These are phyloP conservation scores for Lottia gigantea DNA, from an alignment of 2,888 invertebrate species.

Conservation along the genomic window DNA sequence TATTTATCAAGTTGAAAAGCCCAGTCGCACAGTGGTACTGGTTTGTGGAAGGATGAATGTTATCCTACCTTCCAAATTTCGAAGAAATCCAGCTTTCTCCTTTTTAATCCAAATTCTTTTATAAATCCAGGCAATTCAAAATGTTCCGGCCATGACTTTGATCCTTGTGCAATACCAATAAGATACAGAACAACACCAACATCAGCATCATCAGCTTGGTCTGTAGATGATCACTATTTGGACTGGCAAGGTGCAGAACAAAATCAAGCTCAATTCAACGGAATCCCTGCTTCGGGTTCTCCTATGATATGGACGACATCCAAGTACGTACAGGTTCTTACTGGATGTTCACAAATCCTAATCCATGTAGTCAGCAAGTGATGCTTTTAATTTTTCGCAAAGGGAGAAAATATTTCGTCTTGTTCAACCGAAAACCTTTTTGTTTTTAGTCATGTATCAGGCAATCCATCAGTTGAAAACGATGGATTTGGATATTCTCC, in stretches of 20 bases:
- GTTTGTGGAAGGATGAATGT: too few species aligned
- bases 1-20: too few species aligned
- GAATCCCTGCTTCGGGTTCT: slow-evolving; percentile 26
- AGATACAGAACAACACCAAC: slow-evolving; percentile 20
- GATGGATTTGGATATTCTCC: slow-evolving; percentile 23
- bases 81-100: neutral
- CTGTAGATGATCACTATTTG: slow-evolving; percentile 28
- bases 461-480: slow-evolving; percentile 16
- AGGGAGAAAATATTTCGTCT: too few species aligned
- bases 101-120: neutral
- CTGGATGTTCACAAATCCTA: too few species aligned
- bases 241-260: slow-evolving; percentile 33
- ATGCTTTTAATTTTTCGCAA: too few species aligned
- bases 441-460: slow-evolving; percentile 11
- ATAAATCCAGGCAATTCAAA: neutral
- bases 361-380: too few species aligned
- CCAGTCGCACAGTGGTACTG: too few species aligned
- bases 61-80: too few species aligned
- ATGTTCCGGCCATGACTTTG: neutral
- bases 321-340: slow-evolving; percentile 15
- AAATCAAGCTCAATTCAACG: slow-evolving; percentile 25
- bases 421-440: neutral
- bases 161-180: slow-evolving; percentile 31
- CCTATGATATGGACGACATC: slow-evolving; percentile 36
- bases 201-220: slow-evolving; percentile 25